These are phyloP conservation scores for Ormyrus labotus DNA, from an alignment of 2,888 invertebrate species.

Conservation along the genomic window DNA sequence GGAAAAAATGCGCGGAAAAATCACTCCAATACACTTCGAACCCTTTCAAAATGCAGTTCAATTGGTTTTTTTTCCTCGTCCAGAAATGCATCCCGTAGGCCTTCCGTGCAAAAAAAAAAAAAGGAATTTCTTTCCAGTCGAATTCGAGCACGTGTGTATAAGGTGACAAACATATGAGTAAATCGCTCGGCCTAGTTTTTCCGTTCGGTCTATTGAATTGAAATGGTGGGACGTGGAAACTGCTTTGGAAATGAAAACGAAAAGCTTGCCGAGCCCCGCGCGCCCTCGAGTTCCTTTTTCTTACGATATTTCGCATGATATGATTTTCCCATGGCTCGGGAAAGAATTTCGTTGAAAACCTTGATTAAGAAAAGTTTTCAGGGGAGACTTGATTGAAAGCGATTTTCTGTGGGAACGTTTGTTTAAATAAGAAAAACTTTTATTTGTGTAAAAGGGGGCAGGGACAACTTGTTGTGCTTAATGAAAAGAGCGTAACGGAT, in stretches of 20 bases:
- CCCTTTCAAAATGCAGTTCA: background rate
- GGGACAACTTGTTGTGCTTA: too few relatives aligned
- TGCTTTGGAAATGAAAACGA: slow-evolving; percentile 56
- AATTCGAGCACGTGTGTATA: slow-evolving; percentile 3
- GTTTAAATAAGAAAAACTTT: too few relatives aligned
- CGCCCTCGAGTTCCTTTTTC: slow-evolving; percentile 23
- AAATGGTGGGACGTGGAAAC: slow-evolving; percentile 39
- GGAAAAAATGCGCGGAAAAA: too few relatives aligned
- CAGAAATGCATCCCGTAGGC: background rate
- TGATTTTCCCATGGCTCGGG: slow-evolving; percentile 1
- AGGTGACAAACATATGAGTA: slow-evolving; percentile 20
- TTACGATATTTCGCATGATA: slow-evolving; percentile 15
- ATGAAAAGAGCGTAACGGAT: too few relatives aligned
- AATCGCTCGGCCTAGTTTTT: slow-evolving; percentile 48
- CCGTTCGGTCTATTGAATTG: slow-evolving; percentile 53
- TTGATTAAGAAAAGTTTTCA: too few relatives aligned
- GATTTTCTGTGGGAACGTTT: too few relatives aligned
- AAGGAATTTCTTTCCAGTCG: slow-evolving; percentile 16
- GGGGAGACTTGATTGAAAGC: too few relatives aligned
- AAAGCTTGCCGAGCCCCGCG: slow-evolving; percentile 53
- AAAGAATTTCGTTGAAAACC: slow-evolving; percentile 33
- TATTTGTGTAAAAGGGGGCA: too few relatives aligned
- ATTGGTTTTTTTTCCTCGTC: slow-evolving; percentile 9
- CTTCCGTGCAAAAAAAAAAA: background rate
- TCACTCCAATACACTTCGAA: background rate